Evolutionary conservation across 2,888 invertebrate species (phyloP).

Genomic region (Rhimphoctona megacephalus): DNA sequence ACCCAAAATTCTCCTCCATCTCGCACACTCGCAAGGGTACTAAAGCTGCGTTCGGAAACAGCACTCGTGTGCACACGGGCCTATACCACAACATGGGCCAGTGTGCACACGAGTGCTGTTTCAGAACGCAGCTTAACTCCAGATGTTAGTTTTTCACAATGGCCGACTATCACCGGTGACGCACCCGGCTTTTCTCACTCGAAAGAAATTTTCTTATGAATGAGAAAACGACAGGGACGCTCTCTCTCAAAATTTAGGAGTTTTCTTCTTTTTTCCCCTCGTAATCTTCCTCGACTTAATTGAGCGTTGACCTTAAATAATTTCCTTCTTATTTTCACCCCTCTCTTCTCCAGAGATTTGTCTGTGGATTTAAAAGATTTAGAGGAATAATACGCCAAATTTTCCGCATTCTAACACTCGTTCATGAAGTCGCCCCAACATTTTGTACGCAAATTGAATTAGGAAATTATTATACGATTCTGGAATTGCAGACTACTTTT

Average conservation of each 20-base stretch:
- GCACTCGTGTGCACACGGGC: no score
- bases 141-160: conserved; percentile 63
- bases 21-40: conserved; percentile 50
- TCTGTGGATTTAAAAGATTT: background rate
- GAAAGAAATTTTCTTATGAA: conserved; percentile 28
- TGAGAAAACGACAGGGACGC: background rate
- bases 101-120: no score
- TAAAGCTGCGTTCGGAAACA: no score
- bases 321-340: background rate
- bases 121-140: no score
- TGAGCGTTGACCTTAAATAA: background rate
- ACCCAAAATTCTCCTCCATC: background rate
- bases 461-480: background rate
- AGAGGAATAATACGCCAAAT: background rate
- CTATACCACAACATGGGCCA: no score
- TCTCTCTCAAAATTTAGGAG: background rate
- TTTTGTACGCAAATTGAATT: background rate
- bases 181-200: conserved; percentile 50
- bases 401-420: background rate
- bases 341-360: background rate
- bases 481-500: no score
- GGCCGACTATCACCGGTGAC: conserved; percentile 43
- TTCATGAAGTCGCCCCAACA: background rate
- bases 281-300: background rate
- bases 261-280: conserved; percentile 3